Evolutionary conservation across 2,797 vertebrate species (phyloP).

Genomic region (Acrocephalus scirpaceus): DNA sequence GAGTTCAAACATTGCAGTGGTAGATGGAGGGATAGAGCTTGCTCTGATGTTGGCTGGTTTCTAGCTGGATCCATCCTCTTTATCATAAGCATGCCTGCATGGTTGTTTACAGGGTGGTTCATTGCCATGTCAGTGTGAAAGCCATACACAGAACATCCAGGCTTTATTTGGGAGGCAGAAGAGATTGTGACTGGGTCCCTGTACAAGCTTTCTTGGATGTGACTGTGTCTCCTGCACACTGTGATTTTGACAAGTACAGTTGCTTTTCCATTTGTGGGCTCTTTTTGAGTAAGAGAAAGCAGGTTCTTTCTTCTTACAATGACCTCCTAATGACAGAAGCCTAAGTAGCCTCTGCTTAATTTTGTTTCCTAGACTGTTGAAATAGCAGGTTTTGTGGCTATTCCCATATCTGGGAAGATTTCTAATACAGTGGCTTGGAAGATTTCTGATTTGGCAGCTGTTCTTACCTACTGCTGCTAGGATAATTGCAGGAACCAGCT

Average conservation of each 20-base stretch:
- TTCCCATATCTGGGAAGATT: neutral
- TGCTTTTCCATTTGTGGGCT: neutral
- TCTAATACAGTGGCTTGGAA: neutral
- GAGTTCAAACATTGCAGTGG: neutral
- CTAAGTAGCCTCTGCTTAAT: neutral
- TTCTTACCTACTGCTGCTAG: slow-evolving; percentile 46
- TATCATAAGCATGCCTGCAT: neutral
- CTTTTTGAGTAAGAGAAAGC: neutral
- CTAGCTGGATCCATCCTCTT: neutral
- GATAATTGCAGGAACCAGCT: slow-evolving; percentile 28
- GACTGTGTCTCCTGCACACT: neutral
- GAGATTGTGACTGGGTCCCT: neutral
- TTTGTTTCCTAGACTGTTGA: neutral
- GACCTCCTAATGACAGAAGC: neutral
- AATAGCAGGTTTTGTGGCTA: neutral
- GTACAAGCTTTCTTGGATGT: neutral
- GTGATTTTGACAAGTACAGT: neutral
- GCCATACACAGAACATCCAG: neutral
- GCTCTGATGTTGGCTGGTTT: neutral
- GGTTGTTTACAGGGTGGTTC: neutral
- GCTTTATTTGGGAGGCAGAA: neutral
- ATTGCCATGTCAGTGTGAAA: neutral
- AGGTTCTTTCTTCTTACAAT: neutral
- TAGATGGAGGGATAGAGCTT: neutral
- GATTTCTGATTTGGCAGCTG: slow-evolving; percentile 11